Base-by-base conservation (phyloP, 2,888 invertebrate species). In the Pteria penguin region DNA sequence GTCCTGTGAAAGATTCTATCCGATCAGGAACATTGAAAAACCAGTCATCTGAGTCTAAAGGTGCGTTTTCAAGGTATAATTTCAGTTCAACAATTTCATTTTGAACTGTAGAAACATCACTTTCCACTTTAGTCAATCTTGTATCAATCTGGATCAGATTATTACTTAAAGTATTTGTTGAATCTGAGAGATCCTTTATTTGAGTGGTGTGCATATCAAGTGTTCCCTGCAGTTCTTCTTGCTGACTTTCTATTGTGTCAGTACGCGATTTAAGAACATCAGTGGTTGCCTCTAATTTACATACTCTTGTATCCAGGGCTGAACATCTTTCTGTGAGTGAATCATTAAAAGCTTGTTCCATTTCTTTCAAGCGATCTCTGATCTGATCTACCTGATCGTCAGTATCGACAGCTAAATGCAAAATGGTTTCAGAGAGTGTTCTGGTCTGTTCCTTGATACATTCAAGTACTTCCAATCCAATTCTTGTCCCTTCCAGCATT, bases 11-110 rank as follows among this genome's bases (percentile, higher is more conserved):
- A 26, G 32, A 32, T 65, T n/a, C 8, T 4, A 61, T 33, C 4
- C 73, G 72, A 11, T 70, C 57, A 26, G 77, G 77, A 11, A 69
- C 57, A 54, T 77, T 70, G 26, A 77, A 77, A 18, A 63, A 73
- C n/a, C n/a, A n/a, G n/a, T n/a, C n/a, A n/a, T n/a, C n/a, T n/a
- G n/a, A n/a, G n/a, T n/a, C n/a, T n/a, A n/a, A n/a, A n/a, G n/a
- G n/a, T 29, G 69, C 58, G 32, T 70, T 70, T 18, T 63, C 69
- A n/a, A 27, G 26, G 11, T 14, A 26, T 29, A 52, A 66, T 33
- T 29, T 31, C n/a, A n/a, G n/a, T n/a, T n/a, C n/a, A 36, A 36
- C 63, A 33, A 63, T 63, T 1, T 63, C 22, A 18, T 57, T n/a
- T 8, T 60, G 27, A 2, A 60, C 31, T 27, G 18, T 24, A 60